Evolutionary conservation across 2,797 vertebrate species (phyloP), one percentile per base, ranked within the genome.

Genomic region (Urosaurus nigricauda): DNA sequence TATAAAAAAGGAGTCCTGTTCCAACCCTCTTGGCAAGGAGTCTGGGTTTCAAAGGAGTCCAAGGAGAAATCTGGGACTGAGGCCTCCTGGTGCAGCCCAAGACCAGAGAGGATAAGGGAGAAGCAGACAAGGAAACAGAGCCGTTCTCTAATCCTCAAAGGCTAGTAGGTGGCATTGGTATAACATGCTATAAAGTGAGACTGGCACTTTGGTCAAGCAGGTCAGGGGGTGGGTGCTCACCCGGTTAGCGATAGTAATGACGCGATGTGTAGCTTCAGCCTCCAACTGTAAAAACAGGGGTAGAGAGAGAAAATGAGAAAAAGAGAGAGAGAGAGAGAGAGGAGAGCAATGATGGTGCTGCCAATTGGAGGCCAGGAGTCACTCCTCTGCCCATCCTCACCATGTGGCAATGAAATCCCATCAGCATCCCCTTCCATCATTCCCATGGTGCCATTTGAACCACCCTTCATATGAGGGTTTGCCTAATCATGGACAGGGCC

Each of bases 241-340:
- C 97, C 98, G 97, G 96, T 99, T 99, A 86, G 98, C 98, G 5
- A 99, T 98, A 95, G 98, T 99, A 90, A 99, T 98, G 9, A 98
- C 98, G 0, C 99, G 97, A 94, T 99, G 99, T 2, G 98, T 97
- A 40, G 98, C 99, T 93, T 99, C 99, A 0, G 98, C 98, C 94
- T 99, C 99, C 96, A 99, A 94, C 99, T 99, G 96, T 0, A 2
- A 65, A 51, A 13, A 5, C n/a, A 60, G 29, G 1, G 85, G 87
- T 88, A 90, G 88, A 94, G 60, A 2, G 5, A 13, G 47, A 51
- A 51, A 51, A 51, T 9, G 47, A 79, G 75, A 14, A 32, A n/a
- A 51, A 35, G 3, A 5, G 43, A 14, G 63, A 5, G 35, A 5
- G 74, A 16, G 47, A 43, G 65, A 43, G 32, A 53, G 40, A 8